Evolutionary conservation across 2,113 vertebrate genomes (phyloP).

Genomic region (Brachirus orientalis): DNA sequence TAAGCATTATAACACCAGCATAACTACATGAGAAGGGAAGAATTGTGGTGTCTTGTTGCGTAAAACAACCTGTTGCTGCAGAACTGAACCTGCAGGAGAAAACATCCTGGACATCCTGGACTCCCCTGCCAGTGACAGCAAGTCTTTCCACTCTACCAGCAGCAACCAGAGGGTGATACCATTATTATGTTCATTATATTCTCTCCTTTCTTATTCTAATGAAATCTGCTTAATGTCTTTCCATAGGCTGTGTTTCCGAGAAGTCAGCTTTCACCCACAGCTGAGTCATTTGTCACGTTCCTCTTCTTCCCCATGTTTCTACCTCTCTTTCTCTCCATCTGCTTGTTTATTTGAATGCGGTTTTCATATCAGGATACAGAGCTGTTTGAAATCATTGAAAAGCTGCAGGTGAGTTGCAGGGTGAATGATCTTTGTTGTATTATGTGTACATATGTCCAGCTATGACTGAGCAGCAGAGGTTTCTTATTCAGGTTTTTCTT

Average conservation of each 20-base stretch:
- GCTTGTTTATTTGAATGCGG: not conserved
- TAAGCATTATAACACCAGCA: not conserved
- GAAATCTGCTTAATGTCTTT: not conserved
- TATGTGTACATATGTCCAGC: constrained; percentile 5
- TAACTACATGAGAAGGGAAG: not conserved
- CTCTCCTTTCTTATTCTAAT: not conserved
- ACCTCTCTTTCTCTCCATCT: constrained; percentile 36
- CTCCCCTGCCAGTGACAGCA: constrained; percentile 72
- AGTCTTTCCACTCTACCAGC: constrained; percentile 71
- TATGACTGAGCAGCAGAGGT: constrained; percentile 29
- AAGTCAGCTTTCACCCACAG: constrained; percentile 17
- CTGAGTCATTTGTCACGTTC: constrained; percentile 43
- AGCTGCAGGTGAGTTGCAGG: constrained; percentile 79
- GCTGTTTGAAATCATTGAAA: constrained; percentile 92
- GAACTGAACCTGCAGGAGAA: constrained; percentile 65
- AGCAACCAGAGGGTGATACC: constrained; percentile 83
- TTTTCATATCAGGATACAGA: constrained; percentile 82
- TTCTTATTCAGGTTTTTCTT: constrained; percentile 32
- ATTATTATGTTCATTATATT: not conserved
- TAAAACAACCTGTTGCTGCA: constrained; percentile 65
- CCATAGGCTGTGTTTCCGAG: not conserved
- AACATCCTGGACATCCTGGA: constrained; percentile 79
- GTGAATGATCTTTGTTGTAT: constrained; percentile 10
- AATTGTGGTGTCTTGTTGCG: constrained; percentile 19
- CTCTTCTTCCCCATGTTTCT: constrained; percentile 32